A percentile compares a stretch with the other conserved stretches of the same genome.
Evolutionary conservation across 2,113 vertebrate genomes (phyloP).

Genomic region (Melospiza georgiana): DNA sequence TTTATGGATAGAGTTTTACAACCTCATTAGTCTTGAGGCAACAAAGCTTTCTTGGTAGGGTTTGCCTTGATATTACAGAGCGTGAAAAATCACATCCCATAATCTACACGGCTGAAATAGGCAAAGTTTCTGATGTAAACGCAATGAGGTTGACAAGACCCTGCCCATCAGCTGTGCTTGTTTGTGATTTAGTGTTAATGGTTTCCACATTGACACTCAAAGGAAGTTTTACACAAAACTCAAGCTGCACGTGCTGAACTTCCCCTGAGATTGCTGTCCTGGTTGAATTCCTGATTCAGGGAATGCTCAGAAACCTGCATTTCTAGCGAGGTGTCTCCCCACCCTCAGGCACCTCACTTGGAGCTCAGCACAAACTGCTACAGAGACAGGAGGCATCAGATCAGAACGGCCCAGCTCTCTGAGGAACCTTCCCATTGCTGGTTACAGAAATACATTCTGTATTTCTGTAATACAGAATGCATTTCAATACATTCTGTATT

Average conservation of each 20-base stretch:
- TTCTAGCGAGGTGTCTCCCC: not conserved
- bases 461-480: too few species aligned
- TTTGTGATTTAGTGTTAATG: not conserved
- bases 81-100: conserved; percentile 59
- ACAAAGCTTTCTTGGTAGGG: conserved; percentile 59
- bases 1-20: conserved; percentile 67
- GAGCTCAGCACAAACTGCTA: not conserved
- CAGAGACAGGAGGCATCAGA: accelerated
- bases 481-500: too few species aligned
- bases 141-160: not conserved
- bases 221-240: not conserved
- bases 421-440: not conserved
- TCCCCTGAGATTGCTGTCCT: not conserved
- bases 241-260: not conserved
- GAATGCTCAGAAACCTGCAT: not conserved
- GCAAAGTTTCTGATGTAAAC: conserved; percentile 30
- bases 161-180: not conserved
- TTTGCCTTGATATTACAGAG: conserved; percentile 50
- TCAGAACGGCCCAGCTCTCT: not conserved
- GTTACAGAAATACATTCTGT: too few species aligned
- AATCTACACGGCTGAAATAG: conserved; percentile 8
- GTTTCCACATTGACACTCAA: not conserved
- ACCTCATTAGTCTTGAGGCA: conserved; percentile 68
- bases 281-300: not conserved
- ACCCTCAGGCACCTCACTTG: not conserved